These are phyloP conservation scores for Dendronephthya gigantea DNA, from an alignment of 64 coral and sea anemone species.

Conservation along the genomic window DNA sequence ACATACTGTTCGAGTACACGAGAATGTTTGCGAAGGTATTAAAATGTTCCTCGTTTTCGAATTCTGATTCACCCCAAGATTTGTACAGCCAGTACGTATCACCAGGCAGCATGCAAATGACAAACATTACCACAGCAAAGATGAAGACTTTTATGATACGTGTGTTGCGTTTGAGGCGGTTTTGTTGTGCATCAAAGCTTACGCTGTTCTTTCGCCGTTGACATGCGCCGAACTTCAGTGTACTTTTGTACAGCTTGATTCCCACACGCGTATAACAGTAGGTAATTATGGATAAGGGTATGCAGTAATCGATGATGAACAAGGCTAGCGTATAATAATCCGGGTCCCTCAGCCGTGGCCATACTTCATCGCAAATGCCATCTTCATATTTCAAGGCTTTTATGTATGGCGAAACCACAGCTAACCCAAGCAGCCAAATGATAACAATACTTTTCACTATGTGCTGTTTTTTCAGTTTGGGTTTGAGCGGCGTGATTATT, in stretches of 20 bases:
- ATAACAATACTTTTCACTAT: constrained; percentile 36
- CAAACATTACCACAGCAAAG: constrained; percentile 61
- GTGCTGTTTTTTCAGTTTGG: constrained; percentile 19
- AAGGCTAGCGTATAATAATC: constrained; percentile 66
- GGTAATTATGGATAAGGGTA: constrained; percentile 56
- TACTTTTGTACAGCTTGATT: constrained; percentile 47
- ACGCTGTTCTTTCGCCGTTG: constrained; percentile 16
- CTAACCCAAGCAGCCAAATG: constrained; percentile 44
- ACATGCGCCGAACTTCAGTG: constrained; percentile 10
- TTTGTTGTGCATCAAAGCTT: constrained; percentile 1
- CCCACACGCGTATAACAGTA: constrained; percentile 55
- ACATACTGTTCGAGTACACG: constrained; percentile 64
- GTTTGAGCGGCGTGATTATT: constrained; percentile 67
- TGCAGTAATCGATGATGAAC: constrained; percentile 59
- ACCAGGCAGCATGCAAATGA: constrained; percentile 73
- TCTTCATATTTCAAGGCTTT: constrained; percentile 38
- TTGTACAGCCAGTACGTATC: constrained; percentile 87
- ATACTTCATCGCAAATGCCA: constrained; percentile 53
- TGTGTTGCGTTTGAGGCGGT: constrained; percentile 57
- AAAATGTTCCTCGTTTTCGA: constrained; percentile 41
- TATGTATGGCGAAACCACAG: constrained; percentile 62
- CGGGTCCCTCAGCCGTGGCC: constrained; percentile 60
- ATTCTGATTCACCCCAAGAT: constrained; percentile 48
- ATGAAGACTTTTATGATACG: constrained; percentile 63
- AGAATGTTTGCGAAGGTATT: constrained; percentile 65